Evolutionary conservation across 2,888 invertebrate genomes (phyloP).

Genomic region (Maniola hyperantus): DNA sequence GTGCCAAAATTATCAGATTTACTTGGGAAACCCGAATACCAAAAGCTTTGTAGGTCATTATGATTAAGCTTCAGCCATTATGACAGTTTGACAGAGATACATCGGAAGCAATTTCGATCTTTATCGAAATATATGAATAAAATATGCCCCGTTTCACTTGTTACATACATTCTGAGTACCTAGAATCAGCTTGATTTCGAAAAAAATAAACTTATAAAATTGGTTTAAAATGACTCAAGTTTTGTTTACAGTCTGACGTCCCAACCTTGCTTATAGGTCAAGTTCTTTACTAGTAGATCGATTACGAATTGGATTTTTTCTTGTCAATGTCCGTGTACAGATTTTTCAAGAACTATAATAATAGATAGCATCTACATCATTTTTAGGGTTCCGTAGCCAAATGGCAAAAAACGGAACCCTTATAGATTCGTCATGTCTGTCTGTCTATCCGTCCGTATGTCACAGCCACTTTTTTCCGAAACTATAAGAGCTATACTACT

Average conservation of each 20-base stretch:
- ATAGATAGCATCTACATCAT: background rate
- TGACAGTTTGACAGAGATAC: constrained; percentile 37
- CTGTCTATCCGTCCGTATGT: no score
- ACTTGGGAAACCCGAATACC: constrained; percentile 24
- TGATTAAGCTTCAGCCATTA: constrained; percentile 29
- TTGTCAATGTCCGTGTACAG: constrained; percentile 8
- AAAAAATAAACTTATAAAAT: background rate
- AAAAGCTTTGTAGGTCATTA: constrained; percentile 33
- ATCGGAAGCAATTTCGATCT: constrained; percentile 33
- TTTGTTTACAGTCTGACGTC: background rate
- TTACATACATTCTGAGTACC: background rate
- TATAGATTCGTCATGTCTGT: no score
- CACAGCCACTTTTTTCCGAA: no score
- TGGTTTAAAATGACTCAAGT: constrained; percentile 3
- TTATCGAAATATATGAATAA: constrained; percentile 28
- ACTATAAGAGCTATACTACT: no score
- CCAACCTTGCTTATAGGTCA: constrained; percentile 6
- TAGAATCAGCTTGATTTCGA: background rate
- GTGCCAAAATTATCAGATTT: constrained; percentile 21
- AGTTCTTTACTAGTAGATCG: background rate
- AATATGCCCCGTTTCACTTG: constrained; percentile 10
- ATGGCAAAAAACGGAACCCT: no score
- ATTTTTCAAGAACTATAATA: background rate
- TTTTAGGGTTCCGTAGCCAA: background rate
- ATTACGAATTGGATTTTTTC: constrained; percentile 12